phyloP scores from a whole-genome alignment of 2,113 vertebrate genomes.

The Triplophysa tibetana region DNA sequence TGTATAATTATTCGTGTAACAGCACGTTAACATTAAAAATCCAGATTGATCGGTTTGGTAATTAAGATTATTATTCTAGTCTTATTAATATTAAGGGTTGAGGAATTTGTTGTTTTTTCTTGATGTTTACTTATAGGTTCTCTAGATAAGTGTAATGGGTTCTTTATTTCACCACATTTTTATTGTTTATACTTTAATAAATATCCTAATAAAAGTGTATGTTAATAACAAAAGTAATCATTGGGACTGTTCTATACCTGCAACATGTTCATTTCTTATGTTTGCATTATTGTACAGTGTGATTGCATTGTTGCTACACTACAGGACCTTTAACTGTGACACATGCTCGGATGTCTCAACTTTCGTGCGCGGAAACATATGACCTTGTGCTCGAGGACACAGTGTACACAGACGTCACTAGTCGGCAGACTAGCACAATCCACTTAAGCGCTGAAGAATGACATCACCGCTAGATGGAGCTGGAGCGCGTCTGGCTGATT shows the following conservation, averaged over 20 bases:
- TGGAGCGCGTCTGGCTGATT: constrained; percentile 13
- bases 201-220: too few species aligned
- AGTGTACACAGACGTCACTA: constrained; percentile 52
- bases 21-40: not conserved
- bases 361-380: constrained; percentile 50
- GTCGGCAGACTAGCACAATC: constrained; percentile 36
- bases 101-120: too few species aligned
- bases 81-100: too few species aligned
- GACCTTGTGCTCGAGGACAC: constrained; percentile 62
- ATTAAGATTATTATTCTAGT: too few species aligned
- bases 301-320: constrained; percentile 14
- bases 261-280: not conserved
- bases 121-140: too few species aligned
- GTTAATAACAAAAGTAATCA: not conserved
- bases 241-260: not conserved
- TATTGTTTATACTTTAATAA: too few species aligned
- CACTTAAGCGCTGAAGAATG: constrained; percentile 11
- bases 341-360: constrained; percentile 50
- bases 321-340: constrained; percentile 27
- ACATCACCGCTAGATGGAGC: constrained; percentile 53
- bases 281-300: not conserved
- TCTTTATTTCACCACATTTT: too few species aligned
- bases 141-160: too few species aligned
- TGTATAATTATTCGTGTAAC: not conserved
- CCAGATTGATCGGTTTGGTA: not conserved